These are phyloP conservation scores for Neosilurus mollespiculum DNA, from an alignment of 2,797 vertebrate genomes.

Conservation along the genomic window DNA sequence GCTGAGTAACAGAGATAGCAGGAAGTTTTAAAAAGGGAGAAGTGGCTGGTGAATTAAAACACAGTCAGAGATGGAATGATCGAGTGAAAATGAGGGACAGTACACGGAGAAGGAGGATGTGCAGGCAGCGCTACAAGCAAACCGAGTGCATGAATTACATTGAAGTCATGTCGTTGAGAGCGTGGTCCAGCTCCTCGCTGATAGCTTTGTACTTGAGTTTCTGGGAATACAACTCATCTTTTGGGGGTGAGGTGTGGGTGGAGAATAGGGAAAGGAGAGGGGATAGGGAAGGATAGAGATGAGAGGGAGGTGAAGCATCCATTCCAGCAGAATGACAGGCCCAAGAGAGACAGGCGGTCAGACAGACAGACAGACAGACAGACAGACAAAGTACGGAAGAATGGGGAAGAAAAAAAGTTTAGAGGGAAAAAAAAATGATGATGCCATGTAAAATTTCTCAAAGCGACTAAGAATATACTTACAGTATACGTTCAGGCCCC, in stretches of 20 bases:
- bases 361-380: constrained; percentile 48
- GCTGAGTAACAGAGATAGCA: constrained; percentile 49
- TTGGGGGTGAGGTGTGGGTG: constrained; percentile 57
- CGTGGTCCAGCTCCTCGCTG: constrained; percentile 99
- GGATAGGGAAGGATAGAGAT: constrained; percentile 58
- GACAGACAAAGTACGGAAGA: constrained; percentile 25
- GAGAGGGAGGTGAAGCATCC: constrained; percentile 62
- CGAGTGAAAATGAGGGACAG: constrained; percentile 9
- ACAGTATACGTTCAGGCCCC: not conserved
- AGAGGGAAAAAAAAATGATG: constrained; percentile 52
- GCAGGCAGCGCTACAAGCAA: constrained; percentile 57
- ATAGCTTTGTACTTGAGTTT: constrained; percentile 99
- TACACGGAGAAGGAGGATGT: not conserved
- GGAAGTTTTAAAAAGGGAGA: constrained; percentile 21
- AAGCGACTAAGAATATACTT: constrained; percentile 23
- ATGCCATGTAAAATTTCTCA: constrained; percentile 40
- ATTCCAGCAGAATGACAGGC: constrained; percentile 53
- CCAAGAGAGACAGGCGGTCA: constrained; percentile 49
- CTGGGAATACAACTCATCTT: constrained; percentile 99
- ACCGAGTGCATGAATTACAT: constrained; percentile 85
- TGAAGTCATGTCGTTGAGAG: constrained; percentile 99
- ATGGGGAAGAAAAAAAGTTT: constrained; percentile 46
- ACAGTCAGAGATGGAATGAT: constrained; percentile 16
- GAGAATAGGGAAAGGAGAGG: constrained; percentile 58
- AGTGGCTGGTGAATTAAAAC: constrained; percentile 6